A percentile compares a stretch with the other conserved stretches of the same genome.
These are phyloP conservation scores for Tribolium castaneum DNA, from an alignment of 1,140 invertebrate genomes.

Conservation along the genomic window DNA sequence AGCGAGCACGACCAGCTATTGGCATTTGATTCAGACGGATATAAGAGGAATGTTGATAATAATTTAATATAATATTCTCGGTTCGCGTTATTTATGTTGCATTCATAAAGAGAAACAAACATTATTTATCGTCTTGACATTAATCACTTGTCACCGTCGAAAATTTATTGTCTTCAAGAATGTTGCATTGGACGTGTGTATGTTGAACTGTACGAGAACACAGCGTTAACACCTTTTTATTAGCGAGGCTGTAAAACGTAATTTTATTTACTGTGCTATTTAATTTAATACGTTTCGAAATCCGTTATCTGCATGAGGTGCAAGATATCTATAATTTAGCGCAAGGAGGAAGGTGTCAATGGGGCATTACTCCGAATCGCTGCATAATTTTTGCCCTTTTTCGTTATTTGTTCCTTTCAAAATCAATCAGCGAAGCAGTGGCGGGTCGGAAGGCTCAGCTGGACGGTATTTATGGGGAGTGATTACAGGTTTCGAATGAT, in stretches of 20 bases:
- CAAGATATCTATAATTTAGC: not conserved
- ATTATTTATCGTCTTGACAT: conserved; percentile 54
- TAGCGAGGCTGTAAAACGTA: not conserved
- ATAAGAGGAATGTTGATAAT: conserved; percentile 29
- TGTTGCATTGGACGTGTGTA: conserved; percentile 39
- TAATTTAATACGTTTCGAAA: conserved; percentile 22
- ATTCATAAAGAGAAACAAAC: conserved; percentile 51
- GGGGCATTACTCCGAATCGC: not conserved
- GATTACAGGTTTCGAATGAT: conserved; percentile 61
- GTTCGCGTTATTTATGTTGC: conserved; percentile 52
- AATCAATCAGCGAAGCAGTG: conserved; percentile 52
- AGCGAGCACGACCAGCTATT: conserved; percentile 10
- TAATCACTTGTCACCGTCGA: conserved; percentile 49
- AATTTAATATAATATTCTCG: conserved; percentile 47
- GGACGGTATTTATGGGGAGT: conserved; percentile 59
- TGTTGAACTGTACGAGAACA: conserved; percentile 19
- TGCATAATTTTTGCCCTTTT: not conserved
- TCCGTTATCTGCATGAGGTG: conserved; percentile 6
- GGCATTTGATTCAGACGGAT: conserved; percentile 33
- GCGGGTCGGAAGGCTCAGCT: conserved; percentile 46
- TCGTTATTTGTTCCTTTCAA: not conserved
- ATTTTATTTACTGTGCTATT: conserved; percentile 11
- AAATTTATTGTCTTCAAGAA: conserved; percentile 52
- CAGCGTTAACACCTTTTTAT: conserved; percentile 30
- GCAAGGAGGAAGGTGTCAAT: not conserved